phyloP scores from a whole-genome alignment of 2,797 vertebrate genomes.

The Chrosomus eos region DNA sequence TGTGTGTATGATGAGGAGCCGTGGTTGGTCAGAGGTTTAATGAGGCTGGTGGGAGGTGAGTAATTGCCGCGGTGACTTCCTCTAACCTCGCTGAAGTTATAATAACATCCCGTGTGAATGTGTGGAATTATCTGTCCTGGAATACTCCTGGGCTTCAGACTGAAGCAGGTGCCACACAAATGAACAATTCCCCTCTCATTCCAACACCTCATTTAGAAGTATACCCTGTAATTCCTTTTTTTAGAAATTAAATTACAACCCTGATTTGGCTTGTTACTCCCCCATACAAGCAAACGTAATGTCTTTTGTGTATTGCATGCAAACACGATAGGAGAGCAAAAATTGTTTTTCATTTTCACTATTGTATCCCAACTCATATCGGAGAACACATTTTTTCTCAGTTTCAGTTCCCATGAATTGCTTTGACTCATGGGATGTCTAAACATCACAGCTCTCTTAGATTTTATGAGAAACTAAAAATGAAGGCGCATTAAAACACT shows the following conservation, averaged over 20 bases:
- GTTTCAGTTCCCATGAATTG: neutral
- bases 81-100: slow-evolving; percentile 72
- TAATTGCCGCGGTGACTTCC: slow-evolving; percentile 80
- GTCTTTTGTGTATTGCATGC: slow-evolving; percentile 56
- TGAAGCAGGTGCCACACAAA: slow-evolving; percentile 60
- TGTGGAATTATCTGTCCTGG: slow-evolving; percentile 70
- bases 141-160: slow-evolving; percentile 67
- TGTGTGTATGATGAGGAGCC: slow-evolving; percentile 74
- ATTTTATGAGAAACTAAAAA: slow-evolving; percentile 11
- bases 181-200: slow-evolving; percentile 59
- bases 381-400: neutral
- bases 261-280: slow-evolving; percentile 60
- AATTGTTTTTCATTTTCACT: slow-evolving; percentile 48
- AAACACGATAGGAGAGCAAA: slow-evolving; percentile 41
- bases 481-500: neutral
- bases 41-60: slow-evolving; percentile 86
- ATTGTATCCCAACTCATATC: neutral
- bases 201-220: slow-evolving; percentile 60
- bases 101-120: slow-evolving; percentile 68
- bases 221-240: slow-evolving; percentile 60
- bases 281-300: slow-evolving; percentile 56
- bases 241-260: slow-evolving; percentile 65
- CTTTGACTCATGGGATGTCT: slow-evolving; percentile 17
- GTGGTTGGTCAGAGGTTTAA: slow-evolving; percentile 85
- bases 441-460: neutral